These are phyloP conservation scores for Nasonovia ribisnigri DNA, from an alignment of 2,888 invertebrate species.

Conservation along the genomic window DNA sequence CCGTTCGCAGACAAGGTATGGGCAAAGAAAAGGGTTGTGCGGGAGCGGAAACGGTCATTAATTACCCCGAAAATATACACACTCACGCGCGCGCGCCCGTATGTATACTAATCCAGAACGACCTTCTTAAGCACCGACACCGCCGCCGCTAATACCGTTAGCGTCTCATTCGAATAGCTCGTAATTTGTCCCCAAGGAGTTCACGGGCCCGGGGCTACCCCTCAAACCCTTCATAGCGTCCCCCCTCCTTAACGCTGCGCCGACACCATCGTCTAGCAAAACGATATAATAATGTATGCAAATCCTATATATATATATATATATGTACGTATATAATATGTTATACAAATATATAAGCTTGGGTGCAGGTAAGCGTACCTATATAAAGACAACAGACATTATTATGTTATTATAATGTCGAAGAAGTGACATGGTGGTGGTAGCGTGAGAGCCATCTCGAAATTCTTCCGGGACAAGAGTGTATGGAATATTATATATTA, in stretches of 20 bases:
- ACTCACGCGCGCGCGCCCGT: background rate
- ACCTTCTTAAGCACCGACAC: slow-evolving; percentile 47
- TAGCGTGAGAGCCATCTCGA: no score
- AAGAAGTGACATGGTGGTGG: background rate
- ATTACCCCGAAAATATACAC: slow-evolving; percentile 28
- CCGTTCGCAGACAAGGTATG: background rate
- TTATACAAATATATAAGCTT: background rate
- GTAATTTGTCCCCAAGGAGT: slow-evolving; percentile 55
- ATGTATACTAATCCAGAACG: slow-evolving; percentile 33
- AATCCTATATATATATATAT: background rate
- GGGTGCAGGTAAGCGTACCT: background rate
- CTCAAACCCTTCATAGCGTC: background rate
- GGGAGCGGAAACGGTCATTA: slow-evolving; percentile 38
- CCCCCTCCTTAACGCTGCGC: background rate
- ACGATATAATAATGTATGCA: background rate
- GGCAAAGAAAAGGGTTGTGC: background rate
- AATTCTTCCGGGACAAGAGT: background rate
- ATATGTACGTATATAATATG: background rate
- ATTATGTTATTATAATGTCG: background rate
- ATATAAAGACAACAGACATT: background rate
- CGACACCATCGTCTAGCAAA: background rate
- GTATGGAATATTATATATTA: background rate
- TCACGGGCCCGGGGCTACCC: background rate
- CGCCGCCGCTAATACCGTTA: slow-evolving; percentile 26
- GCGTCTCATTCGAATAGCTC: slow-evolving; percentile 33